These are phyloP conservation scores for Drosophila murphyi DNA, from an alignment of 1,140 invertebrate genomes.

Conservation along the genomic window DNA sequence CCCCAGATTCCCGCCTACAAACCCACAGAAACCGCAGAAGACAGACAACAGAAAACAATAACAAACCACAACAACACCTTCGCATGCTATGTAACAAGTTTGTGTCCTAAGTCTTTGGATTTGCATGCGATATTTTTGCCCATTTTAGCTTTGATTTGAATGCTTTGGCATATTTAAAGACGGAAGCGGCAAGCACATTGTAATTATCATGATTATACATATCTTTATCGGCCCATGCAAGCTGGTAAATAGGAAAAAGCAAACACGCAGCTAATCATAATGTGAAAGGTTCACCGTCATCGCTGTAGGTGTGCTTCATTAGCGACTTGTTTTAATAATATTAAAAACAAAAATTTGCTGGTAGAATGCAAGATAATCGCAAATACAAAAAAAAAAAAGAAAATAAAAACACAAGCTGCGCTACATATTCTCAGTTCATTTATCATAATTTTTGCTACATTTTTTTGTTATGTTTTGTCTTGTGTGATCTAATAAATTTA, in stretches of 20 bases:
- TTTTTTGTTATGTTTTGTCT: slow-evolving; percentile 1
- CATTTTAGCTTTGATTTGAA: slow-evolving; percentile 14
- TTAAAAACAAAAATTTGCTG: slow-evolving; percentile 1
- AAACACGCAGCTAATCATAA: slow-evolving; percentile 17
- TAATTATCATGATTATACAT: slow-evolving; percentile 51
- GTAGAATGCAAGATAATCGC: slow-evolving; percentile 29
- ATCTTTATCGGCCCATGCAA: slow-evolving; percentile 9
- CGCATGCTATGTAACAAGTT: slow-evolving; percentile 44
- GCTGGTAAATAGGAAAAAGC: slow-evolving; percentile 36
- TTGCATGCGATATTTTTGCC: slow-evolving; percentile 39
- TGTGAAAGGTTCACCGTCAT: slow-evolving; percentile 35
- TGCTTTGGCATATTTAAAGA: slow-evolving; percentile 38
- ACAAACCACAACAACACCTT: slow-evolving; percentile 15
- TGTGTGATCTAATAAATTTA: slow-evolving; percentile 53
- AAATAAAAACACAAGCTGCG: slow-evolving; percentile 19
- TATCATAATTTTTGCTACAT: slow-evolving; percentile 46
- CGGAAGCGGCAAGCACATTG: slow-evolving; percentile 44
- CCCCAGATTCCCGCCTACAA: slow-evolving; percentile 27
- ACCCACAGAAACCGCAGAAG: slow-evolving; percentile 34
- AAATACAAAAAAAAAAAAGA: not conserved
- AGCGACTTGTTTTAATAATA: slow-evolving; percentile 33
- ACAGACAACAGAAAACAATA: not conserved
- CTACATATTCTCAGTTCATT: slow-evolving; percentile 54
- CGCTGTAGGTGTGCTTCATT: slow-evolving; percentile 48
- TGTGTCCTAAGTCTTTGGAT: slow-evolving; percentile 49